Conservation (phyloP, 1,140 invertebrate genomes). For the Drosophila ambigua region DNA sequence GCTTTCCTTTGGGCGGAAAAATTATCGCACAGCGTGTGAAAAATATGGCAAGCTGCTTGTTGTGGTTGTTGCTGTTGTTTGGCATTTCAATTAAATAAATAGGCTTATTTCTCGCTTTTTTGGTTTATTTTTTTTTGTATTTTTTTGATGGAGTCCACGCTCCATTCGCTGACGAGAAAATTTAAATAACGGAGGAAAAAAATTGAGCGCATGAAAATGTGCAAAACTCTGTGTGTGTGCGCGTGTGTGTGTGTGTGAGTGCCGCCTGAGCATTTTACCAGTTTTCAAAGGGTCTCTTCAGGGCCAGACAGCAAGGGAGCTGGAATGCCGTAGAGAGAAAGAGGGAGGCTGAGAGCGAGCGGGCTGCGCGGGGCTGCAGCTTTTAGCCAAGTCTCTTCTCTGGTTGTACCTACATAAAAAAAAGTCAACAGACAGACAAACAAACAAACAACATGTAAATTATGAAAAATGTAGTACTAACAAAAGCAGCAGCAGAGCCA, state of each 20-base stretch:
- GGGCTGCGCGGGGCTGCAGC: slow-evolving; percentile 45
- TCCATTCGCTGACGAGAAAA: slow-evolving; percentile 45
- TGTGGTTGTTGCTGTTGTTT: slow-evolving; percentile 38
- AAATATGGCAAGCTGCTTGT: slow-evolving; percentile 25
- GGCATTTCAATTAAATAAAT: slow-evolving; percentile 79
- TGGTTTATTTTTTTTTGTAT: slow-evolving; percentile 15
- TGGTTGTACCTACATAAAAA: slow-evolving; percentile 79
- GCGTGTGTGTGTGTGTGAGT: slow-evolving; percentile 26
- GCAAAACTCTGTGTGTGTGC: slow-evolving; percentile 11
- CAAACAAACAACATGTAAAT: slow-evolving; percentile 74
- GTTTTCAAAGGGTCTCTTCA: slow-evolving; percentile 49
- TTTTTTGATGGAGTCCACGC: slow-evolving; percentile 55
- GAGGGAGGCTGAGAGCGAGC: too few relatives aligned
- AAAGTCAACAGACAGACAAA: slow-evolving; percentile 77
- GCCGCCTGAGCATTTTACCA: slow-evolving; percentile 60
- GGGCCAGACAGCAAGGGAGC: neutral
- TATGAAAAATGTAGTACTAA: slow-evolving; percentile 82
- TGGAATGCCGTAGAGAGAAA: too few relatives aligned
- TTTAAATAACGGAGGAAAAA: slow-evolving; percentile 66
- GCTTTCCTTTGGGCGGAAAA: slow-evolving; percentile 54
- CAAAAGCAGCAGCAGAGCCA: slow-evolving; percentile 56
- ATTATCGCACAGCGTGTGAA: slow-evolving; percentile 65
- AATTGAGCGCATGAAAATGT: slow-evolving; percentile 36
- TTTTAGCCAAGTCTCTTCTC: slow-evolving; percentile 69
- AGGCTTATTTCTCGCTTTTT: slow-evolving; percentile 55